Percentiles rank a stretch among this genome's conserved stretches.
Evolutionary conservation across 2,888 invertebrate genomes (phyloP).

Genomic region (Cephus runcator): DNA sequence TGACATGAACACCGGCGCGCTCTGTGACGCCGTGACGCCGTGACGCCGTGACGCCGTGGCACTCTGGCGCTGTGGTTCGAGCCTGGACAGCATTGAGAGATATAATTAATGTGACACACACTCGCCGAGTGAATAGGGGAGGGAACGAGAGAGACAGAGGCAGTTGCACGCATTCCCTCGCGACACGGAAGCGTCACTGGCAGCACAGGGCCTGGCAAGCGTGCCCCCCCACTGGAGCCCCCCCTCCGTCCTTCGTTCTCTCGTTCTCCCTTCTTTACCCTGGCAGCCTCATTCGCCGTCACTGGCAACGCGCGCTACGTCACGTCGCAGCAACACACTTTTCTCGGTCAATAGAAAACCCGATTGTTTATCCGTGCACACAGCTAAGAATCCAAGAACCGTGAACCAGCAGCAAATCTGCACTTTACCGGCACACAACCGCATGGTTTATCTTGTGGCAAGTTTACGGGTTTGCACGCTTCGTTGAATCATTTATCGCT

Average conservation of each 20-base stretch:
- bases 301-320: no score
- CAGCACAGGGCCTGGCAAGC: constrained; percentile 13
- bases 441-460: no score
- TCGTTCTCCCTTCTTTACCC: background rate
- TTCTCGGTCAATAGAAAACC: no score
- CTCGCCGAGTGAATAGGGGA: constrained; percentile 42
- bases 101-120: constrained; percentile 53
- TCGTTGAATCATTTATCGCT: no score
- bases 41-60: background rate
- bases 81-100: constrained; percentile 34
- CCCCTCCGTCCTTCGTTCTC: background rate
- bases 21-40: background rate
- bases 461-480: no score
- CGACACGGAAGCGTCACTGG: constrained; percentile 31
- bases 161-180: constrained; percentile 30
- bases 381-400: no score
- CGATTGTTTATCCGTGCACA: no score
- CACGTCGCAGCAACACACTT: no score
- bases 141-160: constrained; percentile 18
- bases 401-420: no score
- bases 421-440: no score
- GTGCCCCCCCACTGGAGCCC: background rate
- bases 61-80: constrained; percentile 8
- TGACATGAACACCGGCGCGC: constrained; percentile 46
- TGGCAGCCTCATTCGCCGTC: no score